Base-by-base conservation (phyloP, 2,888 invertebrate genomes). In the Clunio marinus region DNA sequence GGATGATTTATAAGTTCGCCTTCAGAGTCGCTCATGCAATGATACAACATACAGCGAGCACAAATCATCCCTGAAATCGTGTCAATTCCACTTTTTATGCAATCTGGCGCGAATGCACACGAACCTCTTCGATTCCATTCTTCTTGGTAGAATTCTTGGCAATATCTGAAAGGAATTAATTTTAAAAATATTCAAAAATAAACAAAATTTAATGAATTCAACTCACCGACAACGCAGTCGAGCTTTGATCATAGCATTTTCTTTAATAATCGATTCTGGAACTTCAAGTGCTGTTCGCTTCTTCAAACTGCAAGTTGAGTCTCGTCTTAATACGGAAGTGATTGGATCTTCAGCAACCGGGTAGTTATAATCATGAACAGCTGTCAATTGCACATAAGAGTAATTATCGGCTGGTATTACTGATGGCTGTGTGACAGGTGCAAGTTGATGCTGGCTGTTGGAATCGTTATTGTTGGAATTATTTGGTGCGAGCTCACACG, bases 21-120 rank as follows among this genome's bases (percentile, higher is more conserved):
- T 76, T 95, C 95, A 1, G 90, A 85, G 78, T 94, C 93, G 72
- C 91, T 85, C 86, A 93, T 89, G 79, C 96, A 96, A 81, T 96
- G 95, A 81, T 95, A 96, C 75, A 94, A 82, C 86, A 95, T 86
- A 74, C 93, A 90, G 81, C 85, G 88, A 17, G 95, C 93, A 78
- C 93, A 92, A 72, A 87, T 84, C 75, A 96, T 87, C 77, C 96
- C 95, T 59, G 91, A 86, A 57, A 92, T 85, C 69, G 84, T 83
- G 77, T 94, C 89, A 74, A 96, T 89, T 74, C 91, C 89, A 25
- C 87, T 83, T 72, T 84, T 85, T 75, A 89, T 86, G 74, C 86
- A 84, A 80, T 96, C 95, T 0, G 96, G 96, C 1, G 94, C 94
- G 77, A 84, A 89, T 75, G 89, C 87, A 76, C 92, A 92, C 65